Evolutionary conservation across 1,140 invertebrate genomes (phyloP).

Genomic region (Sweltsa coloradensis): DNA sequence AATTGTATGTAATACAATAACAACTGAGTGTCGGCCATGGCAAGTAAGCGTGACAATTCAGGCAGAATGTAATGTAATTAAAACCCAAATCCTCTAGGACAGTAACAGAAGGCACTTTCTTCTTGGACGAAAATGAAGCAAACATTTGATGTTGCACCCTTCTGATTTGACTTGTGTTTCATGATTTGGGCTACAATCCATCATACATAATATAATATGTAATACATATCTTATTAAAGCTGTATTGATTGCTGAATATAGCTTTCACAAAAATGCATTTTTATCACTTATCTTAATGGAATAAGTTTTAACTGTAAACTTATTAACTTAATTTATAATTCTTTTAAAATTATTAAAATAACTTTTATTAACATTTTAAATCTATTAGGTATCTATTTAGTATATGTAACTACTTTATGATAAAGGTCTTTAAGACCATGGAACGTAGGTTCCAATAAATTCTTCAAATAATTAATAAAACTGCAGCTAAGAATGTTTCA

Average conservation of each 20-base stretch:
- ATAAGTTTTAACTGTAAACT: conserved; percentile 35
- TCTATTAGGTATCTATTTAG: background rate
- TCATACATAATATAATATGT: no score
- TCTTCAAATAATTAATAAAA: conserved; percentile 4
- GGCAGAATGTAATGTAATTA: conserved; percentile 14
- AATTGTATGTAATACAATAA: conserved; percentile 22
- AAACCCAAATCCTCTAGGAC: conserved; percentile 17
- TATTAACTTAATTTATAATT: conserved; percentile 23
- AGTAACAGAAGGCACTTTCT: conserved; percentile 16
- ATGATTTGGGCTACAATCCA: no score
- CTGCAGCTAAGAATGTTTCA: no score
- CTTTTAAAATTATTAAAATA: conserved; percentile 18
- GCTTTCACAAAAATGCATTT: no score
- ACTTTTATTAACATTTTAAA: background rate
- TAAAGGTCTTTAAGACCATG: conserved; percentile 2
- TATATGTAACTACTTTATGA: background rate
- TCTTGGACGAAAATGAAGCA: conserved; percentile 4
- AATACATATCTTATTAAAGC: no score
- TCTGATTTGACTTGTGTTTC: no score
- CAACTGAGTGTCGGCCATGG: conserved; percentile 16
- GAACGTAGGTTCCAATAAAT: conserved; percentile 7
- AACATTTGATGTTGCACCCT: conserved; percentile 2
- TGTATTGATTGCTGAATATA: no score
- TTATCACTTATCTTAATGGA: no score
- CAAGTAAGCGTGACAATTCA: conserved; percentile 17